phyloP scores from a whole-genome alignment of 2,113 vertebrate genomes.

The Porphyrio hochstetteri region DNA sequence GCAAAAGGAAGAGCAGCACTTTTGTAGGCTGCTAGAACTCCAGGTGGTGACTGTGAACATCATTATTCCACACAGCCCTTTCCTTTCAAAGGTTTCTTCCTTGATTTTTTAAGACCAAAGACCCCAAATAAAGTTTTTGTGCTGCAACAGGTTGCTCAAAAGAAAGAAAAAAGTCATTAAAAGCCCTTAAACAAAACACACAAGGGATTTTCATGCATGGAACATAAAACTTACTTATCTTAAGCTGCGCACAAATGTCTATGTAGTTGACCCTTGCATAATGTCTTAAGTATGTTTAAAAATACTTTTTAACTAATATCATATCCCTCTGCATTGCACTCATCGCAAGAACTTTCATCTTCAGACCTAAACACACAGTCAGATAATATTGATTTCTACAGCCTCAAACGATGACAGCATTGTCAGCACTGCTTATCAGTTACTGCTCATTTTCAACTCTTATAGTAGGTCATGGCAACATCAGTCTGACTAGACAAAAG shows the following conservation, averaged over 20 bases:
- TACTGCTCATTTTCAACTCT: not conserved
- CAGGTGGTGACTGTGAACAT: not conserved
- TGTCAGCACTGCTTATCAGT: not conserved
- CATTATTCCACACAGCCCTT: not conserved
- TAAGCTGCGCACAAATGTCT: not conserved
- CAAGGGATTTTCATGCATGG: not conserved
- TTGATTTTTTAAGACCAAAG: not conserved
- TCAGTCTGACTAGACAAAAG: not conserved
- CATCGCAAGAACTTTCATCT: not conserved
- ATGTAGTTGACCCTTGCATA: not conserved
- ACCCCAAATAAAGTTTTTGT: not conserved
- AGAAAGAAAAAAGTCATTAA: not conserved
- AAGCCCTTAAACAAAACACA: not conserved
- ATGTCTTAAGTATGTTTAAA: not conserved
- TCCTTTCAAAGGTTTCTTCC: not conserved
- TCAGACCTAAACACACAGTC: not conserved
- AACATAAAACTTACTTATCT: not conserved
- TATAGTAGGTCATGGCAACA: not conserved
- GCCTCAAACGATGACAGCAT: not conserved
- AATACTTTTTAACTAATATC: not conserved
- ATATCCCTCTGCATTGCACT: not conserved
- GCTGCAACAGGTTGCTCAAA: not conserved
- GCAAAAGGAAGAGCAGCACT: constrained; percentile 18
- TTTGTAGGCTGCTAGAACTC: not conserved
- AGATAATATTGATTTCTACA: not conserved